A percentile compares a stretch with the other conserved stretches of the same genome.
phyloP scores from a whole-genome alignment of 2,888 invertebrate species.

The Macropis europaea region DNA sequence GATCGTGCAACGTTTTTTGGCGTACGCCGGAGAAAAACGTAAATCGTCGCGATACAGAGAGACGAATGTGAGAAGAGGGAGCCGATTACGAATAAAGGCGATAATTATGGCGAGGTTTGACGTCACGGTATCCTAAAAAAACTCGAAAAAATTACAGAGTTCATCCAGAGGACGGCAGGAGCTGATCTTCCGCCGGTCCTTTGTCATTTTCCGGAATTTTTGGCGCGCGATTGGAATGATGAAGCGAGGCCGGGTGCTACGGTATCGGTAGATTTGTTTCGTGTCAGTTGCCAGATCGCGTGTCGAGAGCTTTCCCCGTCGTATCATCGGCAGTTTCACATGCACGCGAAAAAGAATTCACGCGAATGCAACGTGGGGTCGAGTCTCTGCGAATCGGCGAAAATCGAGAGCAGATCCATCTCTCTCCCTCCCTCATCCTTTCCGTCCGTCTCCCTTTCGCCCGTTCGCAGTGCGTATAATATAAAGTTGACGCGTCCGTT shows the following conservation, averaged over 20 bases:
- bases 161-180: no score
- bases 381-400: conserved; percentile 12
- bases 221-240: conserved; percentile 11
- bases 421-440: not conserved
- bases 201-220: no score
- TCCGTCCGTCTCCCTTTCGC: conserved; percentile 61
- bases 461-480: no score
- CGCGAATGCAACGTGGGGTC: conserved; percentile 8
- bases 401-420: conserved; percentile 40
- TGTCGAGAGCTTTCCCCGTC: conserved; percentile 45
- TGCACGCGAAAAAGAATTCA: conserved; percentile 35
- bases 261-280: conserved; percentile 75
- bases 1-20: conserved; percentile 75
- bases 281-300: conserved; percentile 75
- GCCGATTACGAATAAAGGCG: no score
- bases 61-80: conserved; percentile 61
- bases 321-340: conserved; percentile 44
- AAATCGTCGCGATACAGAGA: conserved; percentile 75
- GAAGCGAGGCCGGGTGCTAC: conserved; percentile 7
- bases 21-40: conserved; percentile 66
- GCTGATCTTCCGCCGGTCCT: no score
- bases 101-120: no score
- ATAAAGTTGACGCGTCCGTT: conserved; percentile 63
- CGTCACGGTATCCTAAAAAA: no score
- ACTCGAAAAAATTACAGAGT: no score